phyloP scores from a whole-genome alignment of 2,113 vertebrate species.

The Tenrec ecaudatus region DNA sequence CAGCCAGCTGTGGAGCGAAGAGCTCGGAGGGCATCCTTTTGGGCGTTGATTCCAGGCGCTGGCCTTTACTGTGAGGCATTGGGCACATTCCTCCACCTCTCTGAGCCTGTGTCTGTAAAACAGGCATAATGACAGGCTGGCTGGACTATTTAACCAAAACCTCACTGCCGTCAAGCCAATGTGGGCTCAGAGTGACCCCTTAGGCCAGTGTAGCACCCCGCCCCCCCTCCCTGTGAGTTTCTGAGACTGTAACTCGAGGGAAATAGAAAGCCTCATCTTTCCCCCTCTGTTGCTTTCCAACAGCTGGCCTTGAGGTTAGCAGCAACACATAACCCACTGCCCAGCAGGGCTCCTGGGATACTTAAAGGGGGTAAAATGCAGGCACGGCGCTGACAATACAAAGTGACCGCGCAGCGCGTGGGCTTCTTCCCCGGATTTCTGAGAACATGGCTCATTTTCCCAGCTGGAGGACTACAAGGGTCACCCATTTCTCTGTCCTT shows the following conservation, averaged over 20 bases:
- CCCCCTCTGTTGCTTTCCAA: too few relatives aligned
- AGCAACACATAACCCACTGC: too few relatives aligned
- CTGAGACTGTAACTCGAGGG: too few relatives aligned
- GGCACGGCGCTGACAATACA: not conserved
- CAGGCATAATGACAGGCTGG: not conserved
- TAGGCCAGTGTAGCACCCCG: too few relatives aligned
- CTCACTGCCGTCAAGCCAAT: too few relatives aligned
- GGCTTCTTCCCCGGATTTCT: not conserved
- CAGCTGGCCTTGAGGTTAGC: too few relatives aligned
- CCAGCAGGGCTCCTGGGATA: not conserved
- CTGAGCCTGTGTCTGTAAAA: slow-evolving; percentile 20
- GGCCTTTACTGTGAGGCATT: not conserved
- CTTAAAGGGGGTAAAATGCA: not conserved
- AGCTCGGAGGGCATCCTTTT: not conserved
- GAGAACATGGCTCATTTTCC: not conserved
- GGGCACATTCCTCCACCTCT: slow-evolving; percentile 37
- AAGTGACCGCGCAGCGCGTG: not conserved
- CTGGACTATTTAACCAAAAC: not conserved
- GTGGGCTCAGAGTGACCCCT: too few relatives aligned
- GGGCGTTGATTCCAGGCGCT: not conserved
- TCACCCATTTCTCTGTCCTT: not conserved
- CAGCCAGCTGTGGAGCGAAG: not conserved
- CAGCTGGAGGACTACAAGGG: not conserved
- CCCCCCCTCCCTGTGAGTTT: too few relatives aligned
- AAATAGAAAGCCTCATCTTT: too few relatives aligned